Evolutionary conservation across 2,797 vertebrate species (phyloP), one percentile per base, ranked within the genome.

Genomic region (Eulemur albifrons): DNA sequence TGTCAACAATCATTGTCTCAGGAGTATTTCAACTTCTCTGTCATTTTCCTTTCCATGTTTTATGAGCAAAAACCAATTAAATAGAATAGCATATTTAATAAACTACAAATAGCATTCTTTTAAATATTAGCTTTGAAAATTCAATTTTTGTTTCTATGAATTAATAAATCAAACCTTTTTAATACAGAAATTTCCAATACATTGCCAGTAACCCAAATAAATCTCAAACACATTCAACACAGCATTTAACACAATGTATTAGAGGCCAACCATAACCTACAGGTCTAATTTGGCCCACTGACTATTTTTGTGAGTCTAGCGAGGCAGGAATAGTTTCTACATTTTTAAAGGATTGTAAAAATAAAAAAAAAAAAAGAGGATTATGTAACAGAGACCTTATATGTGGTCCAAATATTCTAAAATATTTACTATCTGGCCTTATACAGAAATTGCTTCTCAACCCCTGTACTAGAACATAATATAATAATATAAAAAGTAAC

Each of bases 161-260:
- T 75, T 87, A 81, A 87, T 81, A 77, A 82, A 89, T 94, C 75
- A 89, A 86, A 86, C 61, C 20, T 30, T 40, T 87, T 93, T 69
- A 95, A 94, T 72, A 79, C 30, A 73, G 20, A 57, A 69, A 95
- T 40, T 90, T 52, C 32, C 13, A 77, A 75, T 38, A 82, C 30
- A 93, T 25, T 82, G n/a, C 48, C 54, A 81, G 32, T 54, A 88
- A 75, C 20, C 38, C 90, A 95, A 95, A 43, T 43, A 94, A 93
- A 94, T 43, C n/a, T 82, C 48, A 30, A 79, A 82, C 6, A 83
- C 40, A 93, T 69, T 85, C 35, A 90, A 84, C 45, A 67, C 15
- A 73, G 43, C 11, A 94, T 38, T 94, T 32, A 75, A 81, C 43
- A 93, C 11, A 69, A 57, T 77, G 7, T 59, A 87, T 59, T 72